Percentiles rank a stretch among this genome's conserved stretches.
Conservation (phyloP, 2,113 vertebrate genomes). For the Pollimyrus isidori region DNA sequence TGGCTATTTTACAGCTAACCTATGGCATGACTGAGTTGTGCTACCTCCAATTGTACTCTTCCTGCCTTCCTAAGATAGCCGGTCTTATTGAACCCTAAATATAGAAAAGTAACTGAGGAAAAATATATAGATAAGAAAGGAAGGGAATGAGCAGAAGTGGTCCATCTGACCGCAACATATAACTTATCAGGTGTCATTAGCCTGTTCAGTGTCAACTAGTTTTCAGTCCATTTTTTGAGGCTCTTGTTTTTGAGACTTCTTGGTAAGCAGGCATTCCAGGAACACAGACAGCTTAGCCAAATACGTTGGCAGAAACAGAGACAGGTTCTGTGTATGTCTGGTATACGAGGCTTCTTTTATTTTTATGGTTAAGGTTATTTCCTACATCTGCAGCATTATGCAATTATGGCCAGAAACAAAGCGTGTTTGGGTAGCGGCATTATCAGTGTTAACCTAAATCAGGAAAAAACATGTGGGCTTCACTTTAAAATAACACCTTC, state of each 20-base stretch:
- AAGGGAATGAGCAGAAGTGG: neutral
- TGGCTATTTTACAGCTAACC: neutral
- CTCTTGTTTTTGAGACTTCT: neutral
- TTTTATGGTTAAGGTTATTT: neutral
- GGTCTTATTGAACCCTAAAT: neutral
- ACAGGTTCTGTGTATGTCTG: neutral
- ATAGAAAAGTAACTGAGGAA: neutral
- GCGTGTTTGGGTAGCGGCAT: neutral
- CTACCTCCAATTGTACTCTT: neutral
- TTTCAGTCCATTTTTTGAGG: neutral
- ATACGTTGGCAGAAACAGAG: neutral
- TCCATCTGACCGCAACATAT: neutral
- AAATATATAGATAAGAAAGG: neutral
- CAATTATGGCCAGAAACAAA: neutral
- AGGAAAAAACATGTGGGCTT: neutral
- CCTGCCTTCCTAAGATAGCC: neutral
- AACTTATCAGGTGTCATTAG: neutral
- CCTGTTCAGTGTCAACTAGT: neutral
- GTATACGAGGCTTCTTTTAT: neutral
- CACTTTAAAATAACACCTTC: neutral
- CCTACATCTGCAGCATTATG: neutral
- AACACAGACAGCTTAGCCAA: neutral
- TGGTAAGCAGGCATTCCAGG: neutral
- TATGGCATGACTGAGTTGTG: neutral
- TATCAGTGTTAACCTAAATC: neutral